Percentiles rank a stretch among this genome's conserved stretches.
Evolutionary conservation across 2,888 invertebrate genomes (phyloP).

Genomic region (Eupithecia inturbata): DNA sequence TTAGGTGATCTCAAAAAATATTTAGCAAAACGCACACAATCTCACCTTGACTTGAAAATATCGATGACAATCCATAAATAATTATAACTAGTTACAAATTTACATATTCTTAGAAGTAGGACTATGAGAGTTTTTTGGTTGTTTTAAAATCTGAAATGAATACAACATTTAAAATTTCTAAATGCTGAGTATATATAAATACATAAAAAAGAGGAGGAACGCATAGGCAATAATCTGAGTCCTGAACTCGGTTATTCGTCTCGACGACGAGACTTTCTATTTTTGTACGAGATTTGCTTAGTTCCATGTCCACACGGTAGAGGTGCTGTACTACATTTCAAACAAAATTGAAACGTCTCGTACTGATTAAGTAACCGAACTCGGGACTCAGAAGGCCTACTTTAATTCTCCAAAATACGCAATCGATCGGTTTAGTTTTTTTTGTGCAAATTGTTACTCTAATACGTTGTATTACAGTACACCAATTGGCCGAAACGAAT

Average conservation of each 20-base stretch:
- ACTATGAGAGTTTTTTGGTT: conserved; percentile 45
- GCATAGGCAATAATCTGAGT: not conserved
- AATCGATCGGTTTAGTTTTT: too few relatives aligned
- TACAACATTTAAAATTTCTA: not conserved
- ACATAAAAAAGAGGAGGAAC: not conserved
- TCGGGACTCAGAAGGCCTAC: too few relatives aligned
- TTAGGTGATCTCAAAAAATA: not conserved
- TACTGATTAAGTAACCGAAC: not conserved
- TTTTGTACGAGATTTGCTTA: not conserved
- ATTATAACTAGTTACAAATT: conserved; percentile 27
- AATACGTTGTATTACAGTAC: too few relatives aligned
- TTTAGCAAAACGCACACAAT: conserved; percentile 41
- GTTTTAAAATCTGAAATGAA: conserved; percentile 78
- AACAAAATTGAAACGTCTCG: not conserved
- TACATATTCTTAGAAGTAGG: conserved; percentile 33
- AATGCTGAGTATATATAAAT: not conserved
- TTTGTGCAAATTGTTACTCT: too few relatives aligned
- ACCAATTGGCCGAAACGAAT: too few relatives aligned
- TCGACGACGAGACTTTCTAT: not conserved
- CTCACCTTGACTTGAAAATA: conserved; percentile 47
- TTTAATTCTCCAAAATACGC: too few relatives aligned
- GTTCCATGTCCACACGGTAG: not conserved
- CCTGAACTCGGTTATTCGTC: not conserved
- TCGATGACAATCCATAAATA: conserved; percentile 35
- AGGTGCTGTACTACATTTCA: not conserved